These are phyloP conservation scores for Solenopsis invicta DNA, from an alignment of 1,140 invertebrate genomes.

Conservation along the genomic window DNA sequence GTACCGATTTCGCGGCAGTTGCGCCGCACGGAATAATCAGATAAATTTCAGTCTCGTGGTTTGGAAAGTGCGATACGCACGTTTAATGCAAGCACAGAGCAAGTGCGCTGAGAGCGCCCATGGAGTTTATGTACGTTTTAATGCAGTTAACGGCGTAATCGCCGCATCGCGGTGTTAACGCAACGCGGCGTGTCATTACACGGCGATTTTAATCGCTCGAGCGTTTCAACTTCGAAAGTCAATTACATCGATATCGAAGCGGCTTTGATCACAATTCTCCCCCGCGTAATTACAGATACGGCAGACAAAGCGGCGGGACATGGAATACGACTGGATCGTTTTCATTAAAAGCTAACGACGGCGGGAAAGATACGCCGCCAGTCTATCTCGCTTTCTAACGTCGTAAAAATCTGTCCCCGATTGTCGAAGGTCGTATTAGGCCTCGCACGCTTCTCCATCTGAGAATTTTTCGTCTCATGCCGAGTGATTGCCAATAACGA, in stretches of 20 bases:
- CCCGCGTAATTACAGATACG: constrained; percentile 56
- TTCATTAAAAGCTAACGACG: constrained; percentile 52
- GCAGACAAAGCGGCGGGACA: constrained; percentile 50
- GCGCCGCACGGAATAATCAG: constrained; percentile 46
- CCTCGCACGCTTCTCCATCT: background rate
- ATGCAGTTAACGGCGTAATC: constrained; percentile 65
- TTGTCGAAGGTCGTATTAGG: constrained; percentile 6
- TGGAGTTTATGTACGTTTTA: constrained; percentile 48
- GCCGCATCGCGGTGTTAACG: constrained; percentile 57
- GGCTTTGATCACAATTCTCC: constrained; percentile 52
- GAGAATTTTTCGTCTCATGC: constrained; percentile 31
- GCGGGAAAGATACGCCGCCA: background rate
- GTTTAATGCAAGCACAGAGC: constrained; percentile 56
- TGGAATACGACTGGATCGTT: constrained; percentile 22
- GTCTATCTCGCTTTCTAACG: constrained; percentile 45
- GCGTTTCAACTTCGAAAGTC: constrained; percentile 67
- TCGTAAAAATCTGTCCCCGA: constrained; percentile 38
- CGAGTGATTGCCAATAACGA: constrained; percentile 11
- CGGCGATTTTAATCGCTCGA: constrained; percentile 64
- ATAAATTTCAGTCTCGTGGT: constrained; percentile 51
- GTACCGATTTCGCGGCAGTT: constrained; percentile 36
- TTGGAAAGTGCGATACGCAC: constrained; percentile 47
- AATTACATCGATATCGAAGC: constrained; percentile 61
- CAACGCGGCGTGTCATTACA: constrained; percentile 54
- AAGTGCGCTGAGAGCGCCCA: constrained; percentile 18